Evolutionary conservation across 1,140 invertebrate species (phyloP).

Genomic region (Pseudomyrmex flavicornis): DNA sequence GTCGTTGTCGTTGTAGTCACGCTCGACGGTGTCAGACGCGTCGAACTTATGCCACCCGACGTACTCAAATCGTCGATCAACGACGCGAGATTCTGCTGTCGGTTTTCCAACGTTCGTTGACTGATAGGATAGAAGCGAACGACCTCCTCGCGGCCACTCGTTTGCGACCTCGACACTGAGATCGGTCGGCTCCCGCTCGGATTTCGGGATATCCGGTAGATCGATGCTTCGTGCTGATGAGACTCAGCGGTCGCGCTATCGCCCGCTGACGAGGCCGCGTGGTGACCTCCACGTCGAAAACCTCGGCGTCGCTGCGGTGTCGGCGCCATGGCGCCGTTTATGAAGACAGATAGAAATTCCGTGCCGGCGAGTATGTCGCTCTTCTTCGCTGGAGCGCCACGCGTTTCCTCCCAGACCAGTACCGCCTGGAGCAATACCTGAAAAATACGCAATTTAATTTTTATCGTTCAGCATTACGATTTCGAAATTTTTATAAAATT

Average conservation of each 20-base stretch:
- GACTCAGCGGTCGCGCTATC: conserved; percentile 81
- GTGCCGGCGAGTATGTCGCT: conserved; percentile 86
- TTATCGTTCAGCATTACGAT: background rate
- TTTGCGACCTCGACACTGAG: conserved; percentile 66
- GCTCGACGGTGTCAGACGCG: conserved; percentile 37
- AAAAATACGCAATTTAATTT: conserved; percentile 29
- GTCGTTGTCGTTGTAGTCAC: conserved; percentile 24
- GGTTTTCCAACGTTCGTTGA: conserved; percentile 78
- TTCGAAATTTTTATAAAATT: background rate
- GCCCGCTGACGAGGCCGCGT: conserved; percentile 36
- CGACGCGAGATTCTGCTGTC: conserved; percentile 75
- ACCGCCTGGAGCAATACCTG: conserved; percentile 82
- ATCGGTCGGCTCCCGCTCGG: conserved; percentile 60
- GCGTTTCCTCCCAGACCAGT: conserved; percentile 77
- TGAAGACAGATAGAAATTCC: conserved; percentile 87
- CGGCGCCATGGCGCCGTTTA: conserved; percentile 84
- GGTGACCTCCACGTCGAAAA: conserved; percentile 72
- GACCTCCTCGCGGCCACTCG: conserved; percentile 70
- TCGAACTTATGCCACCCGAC: conserved; percentile 67
- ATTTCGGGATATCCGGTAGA: conserved; percentile 81
- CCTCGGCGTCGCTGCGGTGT: conserved; percentile 79
- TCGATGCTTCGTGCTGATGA: conserved; percentile 81
- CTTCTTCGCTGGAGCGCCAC: conserved; percentile 73
- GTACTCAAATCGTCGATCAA: conserved; percentile 76
- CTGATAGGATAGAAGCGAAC: conserved; percentile 80